Evolutionary conservation across 2,113 vertebrate genomes (phyloP).

Genomic region (Leiothrix lutea): DNA sequence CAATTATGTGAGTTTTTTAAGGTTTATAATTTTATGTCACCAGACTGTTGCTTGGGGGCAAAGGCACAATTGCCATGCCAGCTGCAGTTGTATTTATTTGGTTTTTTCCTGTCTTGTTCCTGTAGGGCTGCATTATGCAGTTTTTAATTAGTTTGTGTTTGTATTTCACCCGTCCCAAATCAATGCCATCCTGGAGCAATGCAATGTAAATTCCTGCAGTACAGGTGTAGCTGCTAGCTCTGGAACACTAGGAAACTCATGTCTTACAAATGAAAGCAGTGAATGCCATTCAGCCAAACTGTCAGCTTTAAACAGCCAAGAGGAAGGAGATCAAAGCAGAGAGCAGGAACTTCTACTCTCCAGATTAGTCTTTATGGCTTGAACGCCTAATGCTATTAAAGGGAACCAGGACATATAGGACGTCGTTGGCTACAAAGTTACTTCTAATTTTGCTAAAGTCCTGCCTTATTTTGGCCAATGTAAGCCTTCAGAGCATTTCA

Average conservation of each 20-base stretch:
- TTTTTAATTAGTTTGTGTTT: conserved; percentile 84
- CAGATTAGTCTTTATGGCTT: conserved; percentile 74
- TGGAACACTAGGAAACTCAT: conserved; percentile 73
- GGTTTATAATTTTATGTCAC: conserved; percentile 75
- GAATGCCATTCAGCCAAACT: conserved; percentile 79
- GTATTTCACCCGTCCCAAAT: conserved; percentile 78
- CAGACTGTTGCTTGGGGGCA: conserved; percentile 73
- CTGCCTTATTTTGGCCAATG: conserved; percentile 40
- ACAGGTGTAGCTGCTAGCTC: conserved; percentile 83
- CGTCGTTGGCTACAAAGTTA: conserved; percentile 65
- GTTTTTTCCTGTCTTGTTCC: conserved; percentile 71
- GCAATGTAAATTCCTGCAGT: conserved; percentile 78
- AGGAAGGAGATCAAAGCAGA: conserved; percentile 80
- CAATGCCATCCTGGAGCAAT: conserved; percentile 78
- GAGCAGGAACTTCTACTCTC: conserved; percentile 75
- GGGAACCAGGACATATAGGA: conserved; percentile 66
- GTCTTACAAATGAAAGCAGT: conserved; percentile 81
- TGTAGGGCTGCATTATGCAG: conserved; percentile 80
- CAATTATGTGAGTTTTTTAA: conserved; percentile 58
- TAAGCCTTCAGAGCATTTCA: conserved; percentile 47
- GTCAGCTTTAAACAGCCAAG: conserved; percentile 79
- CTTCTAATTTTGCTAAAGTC: conserved; percentile 54
- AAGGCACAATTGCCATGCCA: conserved; percentile 71
- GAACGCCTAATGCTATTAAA: conserved; percentile 75
- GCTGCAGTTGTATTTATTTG: conserved; percentile 79